A percentile compares a stretch with the other conserved stretches of the same genome.
Conservation (phyloP, 1,140 invertebrate genomes). For the Lordiphosa mommai region DNA sequence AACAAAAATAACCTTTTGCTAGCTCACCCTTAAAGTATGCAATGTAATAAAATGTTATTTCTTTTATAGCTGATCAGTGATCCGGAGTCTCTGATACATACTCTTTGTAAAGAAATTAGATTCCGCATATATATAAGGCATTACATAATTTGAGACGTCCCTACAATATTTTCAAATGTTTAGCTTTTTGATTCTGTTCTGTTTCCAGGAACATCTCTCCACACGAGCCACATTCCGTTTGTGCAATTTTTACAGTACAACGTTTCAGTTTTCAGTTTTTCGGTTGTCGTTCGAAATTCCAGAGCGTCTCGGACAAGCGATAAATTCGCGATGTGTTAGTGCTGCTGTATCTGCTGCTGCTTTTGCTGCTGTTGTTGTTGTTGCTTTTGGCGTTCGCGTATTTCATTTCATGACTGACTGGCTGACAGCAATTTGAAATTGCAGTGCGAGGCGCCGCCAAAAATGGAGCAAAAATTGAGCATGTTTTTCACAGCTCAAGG, state of each 20-base stretch:
- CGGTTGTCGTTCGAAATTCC: conserved; percentile 30
- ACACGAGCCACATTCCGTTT: too few relatives aligned
- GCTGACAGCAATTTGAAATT: conserved; percentile 73
- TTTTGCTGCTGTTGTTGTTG: conserved; percentile 14
- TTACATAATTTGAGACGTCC: too few relatives aligned
- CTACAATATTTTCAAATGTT: too few relatives aligned
- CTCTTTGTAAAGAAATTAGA: too few relatives aligned
- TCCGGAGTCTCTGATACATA: too few relatives aligned
- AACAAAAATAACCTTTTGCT: too few relatives aligned
- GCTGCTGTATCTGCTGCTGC: conserved; percentile 14
- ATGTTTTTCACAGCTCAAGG: conserved; percentile 62
- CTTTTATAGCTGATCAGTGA: too few relatives aligned
- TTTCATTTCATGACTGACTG: conserved; percentile 74
- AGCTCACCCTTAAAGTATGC: too few relatives aligned
- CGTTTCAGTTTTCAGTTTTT: conserved; percentile 29
- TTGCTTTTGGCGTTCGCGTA: conserved; percentile 33
- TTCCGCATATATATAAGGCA: too few relatives aligned
- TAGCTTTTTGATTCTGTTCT: too few relatives aligned
- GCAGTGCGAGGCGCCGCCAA: conserved; percentile 46
- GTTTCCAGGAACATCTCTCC: too few relatives aligned
- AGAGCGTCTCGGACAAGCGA: conserved; percentile 58
- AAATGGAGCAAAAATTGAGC: conserved; percentile 53
- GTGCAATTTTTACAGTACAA: conserved; percentile 8
- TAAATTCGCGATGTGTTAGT: conserved; percentile 50
- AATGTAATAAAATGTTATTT: too few relatives aligned